These are phyloP conservation scores for Eilema depressum DNA, from an alignment of 2,888 invertebrate genomes.

Conservation along the genomic window DNA sequence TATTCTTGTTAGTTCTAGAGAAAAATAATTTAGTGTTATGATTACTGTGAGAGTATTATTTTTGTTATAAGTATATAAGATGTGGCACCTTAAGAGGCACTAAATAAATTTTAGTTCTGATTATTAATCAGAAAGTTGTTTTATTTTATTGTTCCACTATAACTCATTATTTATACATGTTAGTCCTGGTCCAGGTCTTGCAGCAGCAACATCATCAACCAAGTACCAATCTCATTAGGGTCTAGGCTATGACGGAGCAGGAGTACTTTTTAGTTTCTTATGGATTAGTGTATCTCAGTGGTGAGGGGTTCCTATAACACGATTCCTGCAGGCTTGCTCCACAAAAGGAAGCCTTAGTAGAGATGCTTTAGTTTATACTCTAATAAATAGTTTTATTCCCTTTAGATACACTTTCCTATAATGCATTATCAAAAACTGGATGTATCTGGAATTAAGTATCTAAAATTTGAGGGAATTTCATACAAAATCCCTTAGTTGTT, in stretches of 20 bases:
- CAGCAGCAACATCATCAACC: background rate
- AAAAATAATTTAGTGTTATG: constrained; percentile 72
- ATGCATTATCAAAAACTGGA: too few species aligned
- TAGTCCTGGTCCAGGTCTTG: too few species aligned
- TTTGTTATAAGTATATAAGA: constrained; percentile 73
- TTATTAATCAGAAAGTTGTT: constrained; percentile 30
- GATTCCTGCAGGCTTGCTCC: too few species aligned
- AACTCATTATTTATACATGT: background rate
- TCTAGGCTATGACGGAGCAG: background rate
- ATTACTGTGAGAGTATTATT: constrained; percentile 74
- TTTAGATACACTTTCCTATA: too few species aligned
- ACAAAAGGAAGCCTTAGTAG: too few species aligned
- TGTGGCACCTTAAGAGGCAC: constrained; percentile 64
- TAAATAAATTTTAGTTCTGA: constrained; percentile 67
- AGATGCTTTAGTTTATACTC: too few species aligned
- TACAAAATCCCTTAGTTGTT: too few species aligned
- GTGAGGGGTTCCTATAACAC: too few species aligned
- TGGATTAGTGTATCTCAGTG: background rate
- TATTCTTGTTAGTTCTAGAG: constrained; percentile 73
- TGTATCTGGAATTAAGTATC: too few species aligned
- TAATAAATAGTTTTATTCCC: too few species aligned
- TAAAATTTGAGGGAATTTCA: too few species aligned
- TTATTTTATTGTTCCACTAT: constrained; percentile 23
- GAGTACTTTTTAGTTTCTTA: background rate
- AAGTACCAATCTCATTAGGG: too few species aligned